phyloP scores from a whole-genome alignment of 2,888 invertebrate species.

The Eupsilia transversa region DNA sequence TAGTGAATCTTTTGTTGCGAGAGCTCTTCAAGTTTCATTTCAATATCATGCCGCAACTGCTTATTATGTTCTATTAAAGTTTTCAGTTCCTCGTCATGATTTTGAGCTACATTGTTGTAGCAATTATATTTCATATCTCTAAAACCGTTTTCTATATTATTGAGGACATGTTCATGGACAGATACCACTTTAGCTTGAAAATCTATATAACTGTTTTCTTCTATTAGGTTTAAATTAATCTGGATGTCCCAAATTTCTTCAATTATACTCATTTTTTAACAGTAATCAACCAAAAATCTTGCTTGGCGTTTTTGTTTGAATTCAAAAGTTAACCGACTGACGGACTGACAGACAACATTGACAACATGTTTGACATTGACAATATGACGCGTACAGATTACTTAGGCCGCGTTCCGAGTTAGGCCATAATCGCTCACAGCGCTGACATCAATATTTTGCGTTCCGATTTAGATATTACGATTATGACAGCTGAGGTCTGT shows the following conservation, averaged over 20 bases:
- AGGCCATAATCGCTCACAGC: too few species aligned
- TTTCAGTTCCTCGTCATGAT: slow-evolving; percentile 79
- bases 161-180: slow-evolving; percentile 69
- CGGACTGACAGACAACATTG: too few species aligned
- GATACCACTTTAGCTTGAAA: slow-evolving; percentile 71
- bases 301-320: not conserved
- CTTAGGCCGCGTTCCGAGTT: too few species aligned
- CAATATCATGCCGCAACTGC: slow-evolving; percentile 78
- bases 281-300: not conserved
- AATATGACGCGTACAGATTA: too few species aligned
- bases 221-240: slow-evolving; percentile 67
- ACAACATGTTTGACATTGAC: too few species aligned
- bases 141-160: slow-evolving; percentile 75
- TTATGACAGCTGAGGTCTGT: too few species aligned
- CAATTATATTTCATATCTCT: slow-evolving; percentile 68
- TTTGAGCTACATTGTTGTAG: slow-evolving; percentile 66
- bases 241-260: slow-evolving; percentile 77
- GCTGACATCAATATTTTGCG: too few species aligned
- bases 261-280: slow-evolving; percentile 74
- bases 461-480: too few species aligned
- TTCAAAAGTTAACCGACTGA: slow-evolving; percentile 18
- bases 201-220: slow-evolving; percentile 66
- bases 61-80: slow-evolving; percentile 78
- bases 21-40: slow-evolving; percentile 76
- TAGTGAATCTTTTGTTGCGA: slow-evolving; percentile 77